Conservation (phyloP, 2,888 invertebrate species). For the Chrysodeixis includens region DNA sequence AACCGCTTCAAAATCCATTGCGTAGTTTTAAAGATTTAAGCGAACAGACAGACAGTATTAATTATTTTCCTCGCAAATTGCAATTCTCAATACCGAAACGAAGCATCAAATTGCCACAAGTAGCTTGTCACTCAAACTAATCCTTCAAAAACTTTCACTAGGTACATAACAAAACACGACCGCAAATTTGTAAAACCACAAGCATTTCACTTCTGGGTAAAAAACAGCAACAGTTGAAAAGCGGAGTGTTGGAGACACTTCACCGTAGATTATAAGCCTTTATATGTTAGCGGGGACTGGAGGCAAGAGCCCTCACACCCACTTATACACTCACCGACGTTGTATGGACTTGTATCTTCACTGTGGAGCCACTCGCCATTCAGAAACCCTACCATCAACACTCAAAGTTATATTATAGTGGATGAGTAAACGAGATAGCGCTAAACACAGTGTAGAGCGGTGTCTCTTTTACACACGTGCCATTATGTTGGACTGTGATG, state of each 20-base stretch:
- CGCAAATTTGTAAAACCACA: not conserved
- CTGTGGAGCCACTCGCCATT: constrained; percentile 49
- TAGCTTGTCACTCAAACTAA: not conserved
- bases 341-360: constrained; percentile 46
- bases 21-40: too few species aligned
- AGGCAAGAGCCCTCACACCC: constrained; percentile 49
- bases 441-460: too few species aligned
- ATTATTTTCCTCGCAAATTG: too few species aligned
- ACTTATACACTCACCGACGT: constrained; percentile 53
- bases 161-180: not conserved
- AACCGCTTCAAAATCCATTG: too few species aligned
- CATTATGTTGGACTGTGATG: too few species aligned
- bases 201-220: not conserved
- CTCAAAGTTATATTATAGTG: too few species aligned
- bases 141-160: not conserved
- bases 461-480: too few species aligned
- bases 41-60: too few species aligned
- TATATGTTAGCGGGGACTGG: constrained; percentile 34
- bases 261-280: constrained; percentile 41
- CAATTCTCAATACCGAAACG: not conserved
- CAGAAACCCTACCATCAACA: too few species aligned
- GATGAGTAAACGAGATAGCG: too few species aligned
- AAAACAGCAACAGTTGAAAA: constrained; percentile 40
- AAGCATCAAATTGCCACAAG: not conserved
- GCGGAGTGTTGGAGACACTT: constrained; percentile 35